Percentiles rank a stretch among this genome's conserved stretches.
phyloP scores from a whole-genome alignment of 2,888 invertebrate species.

The Sarcophaga rosellei region DNA sequence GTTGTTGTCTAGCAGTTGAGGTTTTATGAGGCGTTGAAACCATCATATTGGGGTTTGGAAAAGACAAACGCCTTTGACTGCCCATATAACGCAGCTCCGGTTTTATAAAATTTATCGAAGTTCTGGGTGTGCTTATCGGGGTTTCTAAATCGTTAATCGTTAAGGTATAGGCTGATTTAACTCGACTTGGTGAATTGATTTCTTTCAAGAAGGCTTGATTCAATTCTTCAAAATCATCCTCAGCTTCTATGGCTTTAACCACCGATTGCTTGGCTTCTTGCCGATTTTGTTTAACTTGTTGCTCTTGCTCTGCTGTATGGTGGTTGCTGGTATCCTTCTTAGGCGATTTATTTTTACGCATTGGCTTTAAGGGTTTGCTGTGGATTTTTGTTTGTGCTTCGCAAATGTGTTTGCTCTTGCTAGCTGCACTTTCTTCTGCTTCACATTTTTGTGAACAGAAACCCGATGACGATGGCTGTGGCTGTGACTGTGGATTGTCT shows the following conservation, averaged over 20 bases:
- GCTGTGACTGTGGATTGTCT: slow-evolving; percentile 56
- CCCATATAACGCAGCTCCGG: not conserved
- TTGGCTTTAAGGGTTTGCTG: slow-evolving; percentile 72
- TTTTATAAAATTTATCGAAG: slow-evolving; percentile 34
- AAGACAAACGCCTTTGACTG: not conserved
- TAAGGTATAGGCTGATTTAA: slow-evolving; percentile 77
- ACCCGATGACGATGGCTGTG: slow-evolving; percentile 61
- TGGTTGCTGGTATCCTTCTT: slow-evolving; percentile 73
- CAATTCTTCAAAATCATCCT: slow-evolving; percentile 71
- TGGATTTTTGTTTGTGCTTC: slow-evolving; percentile 74
- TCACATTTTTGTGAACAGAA: slow-evolving; percentile 70
- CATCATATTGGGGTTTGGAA: no score
- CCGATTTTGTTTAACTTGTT: slow-evolving; percentile 72
- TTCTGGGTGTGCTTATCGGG: slow-evolving; percentile 45
- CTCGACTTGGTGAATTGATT: slow-evolving; percentile 76
- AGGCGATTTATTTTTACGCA: slow-evolving; percentile 76
- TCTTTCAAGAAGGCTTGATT: slow-evolving; percentile 73
- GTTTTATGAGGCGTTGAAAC: no score
- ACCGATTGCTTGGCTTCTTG: slow-evolving; percentile 15
- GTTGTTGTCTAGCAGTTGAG: no score
- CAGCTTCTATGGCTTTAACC: not conserved
- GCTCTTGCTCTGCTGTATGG: slow-evolving; percentile 73
- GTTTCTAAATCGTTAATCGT: slow-evolving; percentile 70
- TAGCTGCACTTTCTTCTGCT: slow-evolving; percentile 76
- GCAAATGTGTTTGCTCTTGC: slow-evolving; percentile 73